A percentile compares a stretch with the other conserved stretches of the same genome.
Evolutionary conservation across 2,113 vertebrate genomes (phyloP).

Genomic region (Candoia aspera): DNA sequence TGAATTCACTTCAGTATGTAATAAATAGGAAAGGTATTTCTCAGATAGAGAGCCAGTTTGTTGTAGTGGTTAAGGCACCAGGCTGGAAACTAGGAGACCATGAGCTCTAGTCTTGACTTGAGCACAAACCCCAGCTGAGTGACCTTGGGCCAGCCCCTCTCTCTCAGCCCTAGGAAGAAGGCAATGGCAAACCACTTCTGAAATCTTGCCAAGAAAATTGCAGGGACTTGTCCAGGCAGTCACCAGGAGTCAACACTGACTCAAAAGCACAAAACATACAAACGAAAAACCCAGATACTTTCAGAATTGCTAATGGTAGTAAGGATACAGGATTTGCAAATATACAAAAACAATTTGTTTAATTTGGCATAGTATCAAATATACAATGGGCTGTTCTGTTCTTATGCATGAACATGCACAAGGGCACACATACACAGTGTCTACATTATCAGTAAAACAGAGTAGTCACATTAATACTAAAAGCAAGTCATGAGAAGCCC

Average conservation of each 20-base stretch:
- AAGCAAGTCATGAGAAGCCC: conserved; percentile 67
- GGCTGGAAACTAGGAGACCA: background rate
- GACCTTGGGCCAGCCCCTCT: background rate
- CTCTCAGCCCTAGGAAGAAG: background rate
- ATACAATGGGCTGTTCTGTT: conserved; percentile 50
- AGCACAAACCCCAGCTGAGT: background rate
- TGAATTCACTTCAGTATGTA: conserved; percentile 49
- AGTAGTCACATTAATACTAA: conserved; percentile 74
- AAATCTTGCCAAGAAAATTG: background rate
- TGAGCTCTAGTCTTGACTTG: background rate
- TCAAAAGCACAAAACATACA: background rate
- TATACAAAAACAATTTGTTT: conserved; percentile 56
- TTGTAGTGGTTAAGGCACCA: background rate
- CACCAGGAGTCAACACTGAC: background rate
- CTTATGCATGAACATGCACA: conserved; percentile 11
- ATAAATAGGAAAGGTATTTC: conserved; percentile 62
- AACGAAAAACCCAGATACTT: background rate
- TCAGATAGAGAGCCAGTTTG: background rate
- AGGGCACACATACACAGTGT: conserved; percentile 44
- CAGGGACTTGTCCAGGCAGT: background rate
- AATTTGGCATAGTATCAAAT: conserved; percentile 50
- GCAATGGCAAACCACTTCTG: background rate
- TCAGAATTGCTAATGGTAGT: conserved; percentile 37
- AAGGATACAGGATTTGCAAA: conserved; percentile 56
- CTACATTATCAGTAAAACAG: conserved; percentile 59